Conservation (phyloP, 2,888 invertebrate genomes). For the Proisotoma minuta region DNA sequence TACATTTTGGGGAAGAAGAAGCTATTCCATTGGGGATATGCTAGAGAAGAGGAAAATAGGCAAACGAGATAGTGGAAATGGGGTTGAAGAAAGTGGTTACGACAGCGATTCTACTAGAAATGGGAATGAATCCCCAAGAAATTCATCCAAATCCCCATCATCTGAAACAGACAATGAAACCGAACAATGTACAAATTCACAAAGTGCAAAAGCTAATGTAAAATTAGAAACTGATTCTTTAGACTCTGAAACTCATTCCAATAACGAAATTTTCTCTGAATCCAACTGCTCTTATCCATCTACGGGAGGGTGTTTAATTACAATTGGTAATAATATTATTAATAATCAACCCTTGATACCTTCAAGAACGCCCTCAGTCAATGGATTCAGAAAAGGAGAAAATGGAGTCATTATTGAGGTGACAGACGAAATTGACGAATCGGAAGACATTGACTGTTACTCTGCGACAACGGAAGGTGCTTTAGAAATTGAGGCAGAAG, state of each 20-base stretch:
- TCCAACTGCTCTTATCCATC: background rate
- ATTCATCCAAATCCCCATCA: slow-evolving; percentile 33
- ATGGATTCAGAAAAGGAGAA: background rate
- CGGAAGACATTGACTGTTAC: slow-evolving; percentile 3
- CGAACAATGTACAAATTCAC: background rate
- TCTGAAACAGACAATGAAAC: slow-evolving; percentile 7
- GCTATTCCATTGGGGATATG: slow-evolving; percentile 42
- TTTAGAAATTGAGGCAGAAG: background rate
- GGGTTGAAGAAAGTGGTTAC: slow-evolving; percentile 58
- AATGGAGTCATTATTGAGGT: background rate
- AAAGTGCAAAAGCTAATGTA: background rate
- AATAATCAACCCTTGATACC: background rate
- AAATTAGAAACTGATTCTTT: background rate
- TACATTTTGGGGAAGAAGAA: slow-evolving; percentile 20
- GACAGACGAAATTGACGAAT: slow-evolving; percentile 8
- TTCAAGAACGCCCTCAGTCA: background rate
- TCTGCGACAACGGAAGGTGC: background rate
- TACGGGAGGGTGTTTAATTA: slow-evolving; percentile 1
- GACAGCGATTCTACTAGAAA: slow-evolving; percentile 57
- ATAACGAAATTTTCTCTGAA: background rate
- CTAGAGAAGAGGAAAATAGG: slow-evolving; percentile 12
- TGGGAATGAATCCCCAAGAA: slow-evolving; percentile 41
- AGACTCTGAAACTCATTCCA: slow-evolving; percentile 1
- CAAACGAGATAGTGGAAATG: slow-evolving; percentile 16
- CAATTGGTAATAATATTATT: slow-evolving; percentile 7